Evolutionary conservation across 2,797 vertebrate species (phyloP).

Genomic region (Phrynocephalus vlangalii): DNA sequence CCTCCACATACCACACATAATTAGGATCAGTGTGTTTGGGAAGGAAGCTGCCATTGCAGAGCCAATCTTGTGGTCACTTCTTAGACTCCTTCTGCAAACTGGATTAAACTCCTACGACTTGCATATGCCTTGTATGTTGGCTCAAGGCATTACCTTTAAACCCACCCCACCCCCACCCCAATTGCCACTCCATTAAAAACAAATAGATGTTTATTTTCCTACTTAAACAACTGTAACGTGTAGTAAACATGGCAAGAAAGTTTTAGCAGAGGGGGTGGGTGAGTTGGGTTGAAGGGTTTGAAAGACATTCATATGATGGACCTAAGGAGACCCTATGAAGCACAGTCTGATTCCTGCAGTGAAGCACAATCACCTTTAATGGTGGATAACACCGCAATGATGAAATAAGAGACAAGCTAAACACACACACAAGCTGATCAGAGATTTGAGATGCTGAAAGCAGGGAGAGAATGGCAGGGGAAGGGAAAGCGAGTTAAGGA

Average conservation of each 20-base stretch:
- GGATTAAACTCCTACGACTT: neutral
- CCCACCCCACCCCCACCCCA: no score
- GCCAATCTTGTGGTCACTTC: neutral
- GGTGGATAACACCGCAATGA: fast-evolving
- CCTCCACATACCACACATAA: neutral
- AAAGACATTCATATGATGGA: slow-evolving; percentile 23
- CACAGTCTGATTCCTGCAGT: neutral
- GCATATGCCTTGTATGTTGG: neutral
- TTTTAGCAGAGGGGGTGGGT: neutral
- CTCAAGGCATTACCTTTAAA: neutral
- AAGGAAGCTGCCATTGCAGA: neutral
- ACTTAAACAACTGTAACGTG: neutral
- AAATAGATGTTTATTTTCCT: neutral
- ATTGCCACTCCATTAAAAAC: neutral
- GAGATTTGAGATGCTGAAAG: neutral
- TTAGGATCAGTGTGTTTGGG: neutral
- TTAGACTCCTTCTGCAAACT: neutral
- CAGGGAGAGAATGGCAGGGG: neutral
- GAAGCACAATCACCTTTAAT: fast-evolving
- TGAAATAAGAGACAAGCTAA: neutral
- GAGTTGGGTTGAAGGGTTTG: fast-evolving
- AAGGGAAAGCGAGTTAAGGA: slow-evolving; percentile 61
- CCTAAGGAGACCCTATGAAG: neutral
- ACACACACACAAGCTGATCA: neutral
- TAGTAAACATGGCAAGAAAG: neutral